Base-by-base conservation (phyloP, 2,888 invertebrate species). In the Mamestra brassicae region DNA sequence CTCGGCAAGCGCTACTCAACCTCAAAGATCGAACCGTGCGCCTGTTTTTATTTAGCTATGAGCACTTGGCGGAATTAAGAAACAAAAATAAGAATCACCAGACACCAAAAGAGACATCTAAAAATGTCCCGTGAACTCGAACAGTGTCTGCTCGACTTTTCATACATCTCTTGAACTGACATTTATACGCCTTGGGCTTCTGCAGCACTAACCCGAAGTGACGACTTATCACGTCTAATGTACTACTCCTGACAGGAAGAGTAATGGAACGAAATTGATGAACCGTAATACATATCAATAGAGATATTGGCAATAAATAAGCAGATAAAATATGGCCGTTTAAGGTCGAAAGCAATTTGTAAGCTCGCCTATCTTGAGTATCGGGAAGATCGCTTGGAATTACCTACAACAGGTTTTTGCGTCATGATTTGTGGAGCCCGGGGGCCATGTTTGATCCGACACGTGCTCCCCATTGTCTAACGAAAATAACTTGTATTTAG, bases 391-490 rank as follows among this genome's bases (percentile, higher is more conserved):
- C 93, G 92, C 87, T 88, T 86, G 91, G 92, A 93, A 95, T 94
- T 94, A 95, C 94, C 93, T 93, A 95, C 96, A 95, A 94, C 94
- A 95, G 95, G 95, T 95, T 95, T 94, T 95, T 94, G 94, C 92
- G 91, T 88, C 90, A 95, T 96, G 96, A 96, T 96, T 96, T 96
- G 96, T 95, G 90, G 93, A 84, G 90, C 96, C 95, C 95, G 74
- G 85, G 95, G 95, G 96, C 93, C 87, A 90, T 92, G 91, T 92
- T 93, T 94, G 95, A 94, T 94, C 94, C 94, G 89, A 93, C 94
- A 94, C 94, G 93, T 92, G 90, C 93, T 91, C 90, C 86, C 91
- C 92, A 91, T 92, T 90, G 90, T 91, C 92, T 92, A 89, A 82
- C 85, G 85, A 91, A 91, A 94, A 95, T 94, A 94, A 94, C 93